These are phyloP conservation scores for Cyclargus thomasi DNA, from an alignment of 1,140 invertebrate species.

Conservation along the genomic window DNA sequence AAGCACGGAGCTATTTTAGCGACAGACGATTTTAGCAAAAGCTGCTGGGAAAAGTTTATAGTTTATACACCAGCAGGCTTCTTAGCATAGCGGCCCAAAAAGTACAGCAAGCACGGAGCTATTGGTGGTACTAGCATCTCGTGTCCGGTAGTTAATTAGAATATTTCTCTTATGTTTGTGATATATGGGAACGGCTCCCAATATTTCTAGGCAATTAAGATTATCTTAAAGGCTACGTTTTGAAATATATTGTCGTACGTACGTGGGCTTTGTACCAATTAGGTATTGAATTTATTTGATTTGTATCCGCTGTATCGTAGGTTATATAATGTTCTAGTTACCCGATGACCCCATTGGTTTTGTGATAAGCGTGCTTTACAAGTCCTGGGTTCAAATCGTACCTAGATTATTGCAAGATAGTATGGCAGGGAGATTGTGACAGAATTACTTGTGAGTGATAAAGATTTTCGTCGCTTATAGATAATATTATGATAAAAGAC, in stretches of 20 bases:
- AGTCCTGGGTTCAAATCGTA: background rate
- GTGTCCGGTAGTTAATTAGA: background rate
- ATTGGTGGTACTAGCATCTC: no score
- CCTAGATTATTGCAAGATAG: no score
- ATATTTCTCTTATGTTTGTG: background rate
- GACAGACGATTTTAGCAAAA: no score
- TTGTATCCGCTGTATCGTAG: background rate
- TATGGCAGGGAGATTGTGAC: no score
- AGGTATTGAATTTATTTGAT: background rate
- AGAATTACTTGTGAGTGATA: no score
- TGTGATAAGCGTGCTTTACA: background rate
- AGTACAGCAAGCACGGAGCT: no score
- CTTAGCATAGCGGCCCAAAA: no score
- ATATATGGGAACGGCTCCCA: conserved; percentile 5
- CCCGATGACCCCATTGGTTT: background rate
- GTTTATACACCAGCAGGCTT: no score
- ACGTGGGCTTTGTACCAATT: background rate
- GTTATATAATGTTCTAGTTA: background rate
- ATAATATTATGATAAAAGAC: no score
- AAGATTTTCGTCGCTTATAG: no score
- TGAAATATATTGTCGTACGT: background rate
- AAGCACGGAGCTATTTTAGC: no score
- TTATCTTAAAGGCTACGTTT: background rate
- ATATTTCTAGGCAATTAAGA: background rate
- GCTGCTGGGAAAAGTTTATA: no score